Percentiles rank a stretch among this genome's conserved stretches.
Conservation (phyloP, 2,113 vertebrate species). For the Pseudorhombus dupliciocellatus region DNA sequence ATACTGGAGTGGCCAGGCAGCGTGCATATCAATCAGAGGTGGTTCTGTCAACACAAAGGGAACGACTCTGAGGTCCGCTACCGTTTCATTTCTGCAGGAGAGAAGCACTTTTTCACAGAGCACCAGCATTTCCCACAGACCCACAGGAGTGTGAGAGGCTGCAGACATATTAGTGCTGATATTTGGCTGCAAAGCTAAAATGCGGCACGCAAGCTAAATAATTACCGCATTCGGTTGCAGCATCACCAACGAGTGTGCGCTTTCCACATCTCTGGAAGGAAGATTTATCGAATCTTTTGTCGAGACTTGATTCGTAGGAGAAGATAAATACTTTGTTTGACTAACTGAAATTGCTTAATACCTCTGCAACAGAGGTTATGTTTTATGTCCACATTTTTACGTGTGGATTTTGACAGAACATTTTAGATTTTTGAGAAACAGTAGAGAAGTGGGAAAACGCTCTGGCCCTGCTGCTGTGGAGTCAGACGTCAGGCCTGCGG, state of each 20-base stretch:
- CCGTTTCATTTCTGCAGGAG: slow-evolving; percentile 12
- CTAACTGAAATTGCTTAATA: too few relatives aligned
- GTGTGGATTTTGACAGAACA: too few relatives aligned
- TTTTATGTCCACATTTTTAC: too few relatives aligned
- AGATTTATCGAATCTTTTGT: neutral
- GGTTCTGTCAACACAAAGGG: slow-evolving; percentile 15
- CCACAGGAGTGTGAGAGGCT: neutral
- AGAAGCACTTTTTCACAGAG: slow-evolving; percentile 18
- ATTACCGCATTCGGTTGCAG: slow-evolving; percentile 30
- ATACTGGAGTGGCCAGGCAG: neutral
- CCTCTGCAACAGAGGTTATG: too few relatives aligned
- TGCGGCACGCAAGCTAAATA: slow-evolving; percentile 36
- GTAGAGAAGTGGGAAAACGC: neutral
- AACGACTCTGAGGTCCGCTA: slow-evolving; percentile 19
- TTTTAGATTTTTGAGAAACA: neutral
- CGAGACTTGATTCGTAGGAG: slow-evolving; percentile 8
- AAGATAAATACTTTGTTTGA: neutral
- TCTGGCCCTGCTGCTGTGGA: neutral
- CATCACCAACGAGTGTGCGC: slow-evolving; percentile 4
- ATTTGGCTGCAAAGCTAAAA: slow-evolving; percentile 25
- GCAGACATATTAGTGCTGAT: neutral
- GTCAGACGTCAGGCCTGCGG: neutral
- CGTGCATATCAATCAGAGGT: slow-evolving; percentile 21
- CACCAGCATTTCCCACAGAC: slow-evolving; percentile 17
- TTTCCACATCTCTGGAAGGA: slow-evolving; percentile 10